Evolutionary conservation across 1,140 invertebrate species (phyloP).

Genomic region (Heliconius hewitsoni): DNA sequence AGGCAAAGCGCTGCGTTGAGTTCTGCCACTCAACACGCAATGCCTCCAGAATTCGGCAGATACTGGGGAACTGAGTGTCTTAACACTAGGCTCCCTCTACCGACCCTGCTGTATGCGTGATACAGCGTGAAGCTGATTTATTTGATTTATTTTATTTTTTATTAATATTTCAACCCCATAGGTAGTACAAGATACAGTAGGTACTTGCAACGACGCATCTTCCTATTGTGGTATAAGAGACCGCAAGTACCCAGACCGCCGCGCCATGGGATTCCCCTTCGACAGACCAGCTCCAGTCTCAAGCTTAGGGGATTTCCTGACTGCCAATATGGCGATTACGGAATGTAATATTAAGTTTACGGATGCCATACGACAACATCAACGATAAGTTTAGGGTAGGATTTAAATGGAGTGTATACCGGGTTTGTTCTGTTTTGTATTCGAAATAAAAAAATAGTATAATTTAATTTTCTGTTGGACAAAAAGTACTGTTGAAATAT

Average conservation of each 20-base stretch:
- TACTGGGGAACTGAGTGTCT: too few species aligned
- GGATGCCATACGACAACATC: slow-evolving; percentile 61
- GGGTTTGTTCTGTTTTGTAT: background rate
- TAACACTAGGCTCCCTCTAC: too few species aligned
- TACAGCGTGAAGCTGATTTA: too few species aligned
- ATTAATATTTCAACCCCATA: slow-evolving; percentile 42
- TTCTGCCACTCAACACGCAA: too few species aligned
- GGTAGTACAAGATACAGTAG: slow-evolving; percentile 82
- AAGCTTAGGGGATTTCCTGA: slow-evolving; percentile 84
- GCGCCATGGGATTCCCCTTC: slow-evolving; percentile 90
- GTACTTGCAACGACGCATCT: slow-evolving; percentile 85
- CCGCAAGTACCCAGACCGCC: slow-evolving; percentile 86
- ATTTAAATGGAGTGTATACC: background rate
- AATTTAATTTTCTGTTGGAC: too few species aligned
- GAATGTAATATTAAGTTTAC: slow-evolving; percentile 86
- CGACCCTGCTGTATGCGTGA: too few species aligned
- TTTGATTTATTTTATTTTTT: too few species aligned
- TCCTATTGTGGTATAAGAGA: slow-evolving; percentile 89
- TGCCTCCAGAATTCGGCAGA: too few species aligned
- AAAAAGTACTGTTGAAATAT: too few species aligned
- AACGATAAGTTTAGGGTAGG: slow-evolving; percentile 19
- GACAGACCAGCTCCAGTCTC: slow-evolving; percentile 82
- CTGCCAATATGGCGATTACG: slow-evolving; percentile 85
- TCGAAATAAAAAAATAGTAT: too few species aligned
- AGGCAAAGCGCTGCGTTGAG: too few species aligned